Conservation (phyloP, 2,113 vertebrate species). For the Sebastes schlegelii region DNA sequence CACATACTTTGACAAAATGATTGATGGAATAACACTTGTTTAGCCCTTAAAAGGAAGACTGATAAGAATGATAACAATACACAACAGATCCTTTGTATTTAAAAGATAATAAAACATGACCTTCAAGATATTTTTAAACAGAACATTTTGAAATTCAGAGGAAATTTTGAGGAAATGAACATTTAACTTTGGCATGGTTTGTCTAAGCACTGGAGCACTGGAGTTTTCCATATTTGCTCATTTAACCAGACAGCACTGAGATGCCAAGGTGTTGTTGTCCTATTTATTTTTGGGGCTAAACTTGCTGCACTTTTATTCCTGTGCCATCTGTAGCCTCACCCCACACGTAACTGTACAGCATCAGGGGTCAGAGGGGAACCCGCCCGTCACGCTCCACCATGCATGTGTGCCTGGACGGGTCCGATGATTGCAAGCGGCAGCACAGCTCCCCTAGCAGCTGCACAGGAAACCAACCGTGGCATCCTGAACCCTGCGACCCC, state of each 20-base stretch:
- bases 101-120: conserved; percentile 2
- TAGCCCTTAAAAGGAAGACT: conserved; percentile 18
- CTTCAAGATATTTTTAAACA: conserved; percentile 11
- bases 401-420: conserved; percentile 35
- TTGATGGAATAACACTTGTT: conserved; percentile 5
- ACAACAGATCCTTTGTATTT: neutral
- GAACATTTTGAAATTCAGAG: neutral
- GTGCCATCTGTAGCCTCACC: conserved; percentile 12
- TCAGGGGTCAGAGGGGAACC: conserved; percentile 10
- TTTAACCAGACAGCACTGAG: neutral
- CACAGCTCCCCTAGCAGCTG: conserved; percentile 50
- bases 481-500: conserved; percentile 18
- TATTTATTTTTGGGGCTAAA: neutral
- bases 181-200: neutral
- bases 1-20: conserved; percentile 9
- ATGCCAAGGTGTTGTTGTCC: neutral
- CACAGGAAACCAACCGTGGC: conserved; percentile 65
- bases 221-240: neutral
- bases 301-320: neutral
- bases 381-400: conserved; percentile 33
- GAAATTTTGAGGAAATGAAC: neutral
- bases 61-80: conserved; percentile 1
- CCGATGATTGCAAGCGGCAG: conserved; percentile 33
- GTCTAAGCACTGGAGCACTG: neutral
- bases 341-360: neutral